Percentiles rank a stretch among this genome's conserved stretches.
These are phyloP conservation scores for Ferrisia virgata DNA, from an alignment of 2,888 invertebrate species.

Conservation along the genomic window DNA sequence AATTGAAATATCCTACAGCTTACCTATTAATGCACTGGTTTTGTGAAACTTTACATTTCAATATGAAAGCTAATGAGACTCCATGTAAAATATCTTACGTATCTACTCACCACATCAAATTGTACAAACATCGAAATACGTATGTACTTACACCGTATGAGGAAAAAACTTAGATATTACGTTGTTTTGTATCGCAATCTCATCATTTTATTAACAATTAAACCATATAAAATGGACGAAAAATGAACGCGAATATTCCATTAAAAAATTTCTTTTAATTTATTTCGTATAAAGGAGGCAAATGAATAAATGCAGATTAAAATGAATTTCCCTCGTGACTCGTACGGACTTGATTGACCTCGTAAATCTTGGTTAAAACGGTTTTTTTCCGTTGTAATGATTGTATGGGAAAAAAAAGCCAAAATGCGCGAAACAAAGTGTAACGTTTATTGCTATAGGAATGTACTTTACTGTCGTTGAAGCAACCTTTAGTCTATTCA, in stretches of 20 bases:
- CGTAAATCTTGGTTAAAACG: slow-evolving; percentile 29
- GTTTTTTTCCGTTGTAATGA: neutral
- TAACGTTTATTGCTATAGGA: slow-evolving; percentile 3
- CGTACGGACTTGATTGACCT: slow-evolving; percentile 26
- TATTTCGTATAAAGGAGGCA: slow-evolving; percentile 17
- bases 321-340: slow-evolving; percentile 29
- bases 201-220: neutral
- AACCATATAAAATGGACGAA: neutral
- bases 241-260: slow-evolving; percentile 5
- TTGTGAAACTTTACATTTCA: too few relatives aligned
- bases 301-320: slow-evolving; percentile 30
- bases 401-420: neutral
- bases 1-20: too few relatives aligned
- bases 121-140: too few relatives aligned
- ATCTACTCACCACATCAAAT: too few relatives aligned
- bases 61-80: too few relatives aligned
- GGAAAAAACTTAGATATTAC: neutral
- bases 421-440: slow-evolving; percentile 8
- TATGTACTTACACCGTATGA: too few relatives aligned
- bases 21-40: too few relatives aligned
- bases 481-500: neutral
- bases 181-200: neutral
- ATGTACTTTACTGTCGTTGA: slow-evolving; percentile 5
- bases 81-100: too few relatives aligned
- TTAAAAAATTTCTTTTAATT: slow-evolving; percentile 34